These are phyloP conservation scores for Odontamblyopus rebecca DNA, from an alignment of 2,797 vertebrate species.

Conservation along the genomic window DNA sequence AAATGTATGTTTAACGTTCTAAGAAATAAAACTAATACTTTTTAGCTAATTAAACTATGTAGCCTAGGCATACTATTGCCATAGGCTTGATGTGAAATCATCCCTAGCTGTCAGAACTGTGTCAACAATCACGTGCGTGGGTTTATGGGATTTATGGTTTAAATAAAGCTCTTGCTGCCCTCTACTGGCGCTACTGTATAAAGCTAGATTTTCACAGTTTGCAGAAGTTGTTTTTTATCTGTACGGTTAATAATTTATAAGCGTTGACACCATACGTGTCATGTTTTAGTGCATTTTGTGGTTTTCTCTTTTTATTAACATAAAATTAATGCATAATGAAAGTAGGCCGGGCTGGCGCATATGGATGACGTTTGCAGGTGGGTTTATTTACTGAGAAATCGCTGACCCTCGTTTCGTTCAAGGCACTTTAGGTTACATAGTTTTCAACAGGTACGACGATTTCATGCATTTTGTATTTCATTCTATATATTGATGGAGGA, in stretches of 20 bases:
- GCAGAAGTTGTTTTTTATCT: neutral
- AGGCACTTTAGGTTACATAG: constrained; percentile 31
- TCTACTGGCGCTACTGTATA: neutral
- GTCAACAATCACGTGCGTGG: no score
- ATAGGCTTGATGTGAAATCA: no score
- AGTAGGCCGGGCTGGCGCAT: constrained; percentile 37
- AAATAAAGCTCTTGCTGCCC: neutral
- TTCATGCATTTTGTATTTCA: neutral
- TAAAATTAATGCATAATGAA: neutral
- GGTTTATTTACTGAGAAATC: constrained; percentile 60
- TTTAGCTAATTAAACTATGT: no score
- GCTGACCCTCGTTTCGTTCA: constrained; percentile 41
- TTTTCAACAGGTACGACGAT: constrained; percentile 65
- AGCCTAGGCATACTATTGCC: no score
- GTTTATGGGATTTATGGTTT: no score
- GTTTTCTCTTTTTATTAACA: neutral
- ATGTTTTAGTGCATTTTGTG: neutral
- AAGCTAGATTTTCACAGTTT: neutral
- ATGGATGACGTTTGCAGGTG: constrained; percentile 57
- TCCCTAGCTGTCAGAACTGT: no score
- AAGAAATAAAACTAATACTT: no score
- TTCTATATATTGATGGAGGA: neutral
- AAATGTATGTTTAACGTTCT: no score
- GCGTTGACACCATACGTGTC: neutral
- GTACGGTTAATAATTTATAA: neutral